Conservation (phyloP, 2,888 invertebrate genomes). For the Acleris holmiana region DNA sequence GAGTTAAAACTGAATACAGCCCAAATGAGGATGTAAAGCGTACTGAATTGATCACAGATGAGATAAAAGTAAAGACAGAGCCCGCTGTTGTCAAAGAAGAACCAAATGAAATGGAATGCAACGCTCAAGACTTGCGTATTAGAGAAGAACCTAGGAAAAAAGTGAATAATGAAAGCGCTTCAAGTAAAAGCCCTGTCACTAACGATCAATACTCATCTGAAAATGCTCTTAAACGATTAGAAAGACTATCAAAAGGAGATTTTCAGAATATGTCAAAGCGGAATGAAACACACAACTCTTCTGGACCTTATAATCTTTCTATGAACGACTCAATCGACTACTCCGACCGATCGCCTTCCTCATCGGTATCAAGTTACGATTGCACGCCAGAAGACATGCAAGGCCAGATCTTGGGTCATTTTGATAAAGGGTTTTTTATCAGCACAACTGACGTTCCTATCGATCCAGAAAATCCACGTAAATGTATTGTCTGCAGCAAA, state of each 20-base stretch:
- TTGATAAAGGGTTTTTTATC: constrained; percentile 89
- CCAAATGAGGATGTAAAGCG: constrained; percentile 42
- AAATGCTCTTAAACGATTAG: constrained; percentile 90
- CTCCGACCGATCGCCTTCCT: constrained; percentile 83
- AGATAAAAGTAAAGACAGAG: constrained; percentile 66
- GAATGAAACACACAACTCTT: constrained; percentile 54
- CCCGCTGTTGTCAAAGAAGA: constrained; percentile 59
- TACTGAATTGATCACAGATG: constrained; percentile 45
- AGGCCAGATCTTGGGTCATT: constrained; percentile 88
- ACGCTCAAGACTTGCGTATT: constrained; percentile 65
- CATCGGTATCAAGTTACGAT: constrained; percentile 85
- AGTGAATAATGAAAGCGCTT: constrained; percentile 62
- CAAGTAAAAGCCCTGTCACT: constrained; percentile 43
- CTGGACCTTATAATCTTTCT: constrained; percentile 68
- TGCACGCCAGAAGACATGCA: constrained; percentile 85
- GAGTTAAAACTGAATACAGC: constrained; percentile 64
- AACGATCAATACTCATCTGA: constrained; percentile 77
- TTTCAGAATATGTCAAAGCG: constrained; percentile 82
- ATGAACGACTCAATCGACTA: constrained; percentile 70
- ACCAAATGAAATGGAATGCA: constrained; percentile 56
- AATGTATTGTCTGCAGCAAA: constrained; percentile 96
- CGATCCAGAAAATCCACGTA: constrained; percentile 95
- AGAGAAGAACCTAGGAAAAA: constrained; percentile 70
- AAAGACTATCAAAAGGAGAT: constrained; percentile 91
- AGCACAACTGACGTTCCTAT: constrained; percentile 92